These are phyloP conservation scores for Montipora cactus DNA, from an alignment of 64 coral and sea anemone genomes.

Conservation along the genomic window DNA sequence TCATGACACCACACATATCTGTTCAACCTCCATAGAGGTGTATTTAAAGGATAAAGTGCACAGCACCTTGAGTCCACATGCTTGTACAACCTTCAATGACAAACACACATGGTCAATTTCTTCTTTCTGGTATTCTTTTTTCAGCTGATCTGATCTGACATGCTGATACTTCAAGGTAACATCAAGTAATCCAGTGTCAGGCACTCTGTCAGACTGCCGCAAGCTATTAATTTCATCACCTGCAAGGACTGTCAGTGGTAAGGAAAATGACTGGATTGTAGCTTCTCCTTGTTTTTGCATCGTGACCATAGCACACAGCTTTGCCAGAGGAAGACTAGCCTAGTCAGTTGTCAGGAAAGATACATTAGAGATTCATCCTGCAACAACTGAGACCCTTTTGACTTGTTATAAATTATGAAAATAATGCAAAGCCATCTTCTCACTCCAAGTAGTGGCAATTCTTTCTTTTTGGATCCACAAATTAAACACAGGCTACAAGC, in stretches of 20 bases:
- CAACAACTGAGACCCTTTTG: no score
- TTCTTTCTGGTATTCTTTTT: not conserved
- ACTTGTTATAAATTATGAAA: no score
- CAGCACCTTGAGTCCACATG: constrained; percentile 94
- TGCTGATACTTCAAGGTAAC: constrained; percentile 86
- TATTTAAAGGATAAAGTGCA: not conserved
- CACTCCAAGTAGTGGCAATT: no score
- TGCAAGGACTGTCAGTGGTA: constrained; percentile 81
- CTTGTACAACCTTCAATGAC: constrained; percentile 76
- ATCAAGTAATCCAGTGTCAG: constrained; percentile 87
- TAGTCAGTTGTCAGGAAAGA: not conserved
- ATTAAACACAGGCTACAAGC: no score
- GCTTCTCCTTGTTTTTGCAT: constrained; percentile 91
- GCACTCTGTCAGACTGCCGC: constrained; percentile 21
- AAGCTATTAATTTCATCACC: constrained; percentile 31
- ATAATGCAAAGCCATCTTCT: no score
- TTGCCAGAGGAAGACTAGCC: constrained; percentile 83
- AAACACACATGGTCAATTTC: constrained; percentile 77
- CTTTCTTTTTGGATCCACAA: no score
- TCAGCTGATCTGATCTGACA: constrained; percentile 16
- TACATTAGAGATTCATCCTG: not conserved
- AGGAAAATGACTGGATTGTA: constrained; percentile 90
- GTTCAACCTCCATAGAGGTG: no score
- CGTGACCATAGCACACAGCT: constrained; percentile 97
- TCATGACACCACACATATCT: no score